Conservation (phyloP, 2,797 vertebrate genomes). For the Dallia pectoralis region DNA sequence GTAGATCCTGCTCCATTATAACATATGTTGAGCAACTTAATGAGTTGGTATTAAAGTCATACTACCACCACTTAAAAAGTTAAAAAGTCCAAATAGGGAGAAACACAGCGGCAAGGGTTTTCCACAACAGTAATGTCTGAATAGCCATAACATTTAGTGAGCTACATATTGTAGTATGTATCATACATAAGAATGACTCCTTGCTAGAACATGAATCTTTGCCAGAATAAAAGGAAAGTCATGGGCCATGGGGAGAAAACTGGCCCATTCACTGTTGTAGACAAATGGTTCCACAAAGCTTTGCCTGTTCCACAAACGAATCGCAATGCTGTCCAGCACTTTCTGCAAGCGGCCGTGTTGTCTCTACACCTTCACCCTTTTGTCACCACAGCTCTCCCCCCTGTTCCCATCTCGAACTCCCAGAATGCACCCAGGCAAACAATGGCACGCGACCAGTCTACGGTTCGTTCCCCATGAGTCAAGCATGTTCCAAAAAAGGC, state of each 20-base stretch:
- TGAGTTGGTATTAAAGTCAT: too few species aligned
- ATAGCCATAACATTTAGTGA: too few species aligned
- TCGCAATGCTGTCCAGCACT: conserved; percentile 68
- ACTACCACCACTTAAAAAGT: too few species aligned
- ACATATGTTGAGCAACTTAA: too few species aligned
- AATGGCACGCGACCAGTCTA: conserved; percentile 67
- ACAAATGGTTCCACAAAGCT: conserved; percentile 58
- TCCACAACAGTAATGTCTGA: too few species aligned
- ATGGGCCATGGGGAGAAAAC: conserved; percentile 20
- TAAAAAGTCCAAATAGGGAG: too few species aligned
- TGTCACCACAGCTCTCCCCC: conserved; percentile 59
- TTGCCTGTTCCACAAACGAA: conserved; percentile 61
- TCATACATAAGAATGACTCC: too few species aligned
- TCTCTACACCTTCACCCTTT: conserved; percentile 71
- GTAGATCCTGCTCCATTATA: too few species aligned
- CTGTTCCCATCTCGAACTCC: conserved; percentile 69
- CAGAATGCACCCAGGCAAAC: conserved; percentile 41
- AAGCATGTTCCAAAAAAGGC: conserved; percentile 69
- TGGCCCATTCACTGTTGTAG: conserved; percentile 62
- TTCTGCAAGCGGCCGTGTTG: conserved; percentile 72
- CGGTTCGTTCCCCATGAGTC: conserved; percentile 67
- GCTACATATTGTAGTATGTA: too few species aligned
- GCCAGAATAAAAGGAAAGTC: not conserved
- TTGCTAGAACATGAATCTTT: too few species aligned
- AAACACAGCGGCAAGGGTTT: too few species aligned